phyloP scores from a whole-genome alignment of 1,140 invertebrate genomes.

The Microplitis mediator region DNA sequence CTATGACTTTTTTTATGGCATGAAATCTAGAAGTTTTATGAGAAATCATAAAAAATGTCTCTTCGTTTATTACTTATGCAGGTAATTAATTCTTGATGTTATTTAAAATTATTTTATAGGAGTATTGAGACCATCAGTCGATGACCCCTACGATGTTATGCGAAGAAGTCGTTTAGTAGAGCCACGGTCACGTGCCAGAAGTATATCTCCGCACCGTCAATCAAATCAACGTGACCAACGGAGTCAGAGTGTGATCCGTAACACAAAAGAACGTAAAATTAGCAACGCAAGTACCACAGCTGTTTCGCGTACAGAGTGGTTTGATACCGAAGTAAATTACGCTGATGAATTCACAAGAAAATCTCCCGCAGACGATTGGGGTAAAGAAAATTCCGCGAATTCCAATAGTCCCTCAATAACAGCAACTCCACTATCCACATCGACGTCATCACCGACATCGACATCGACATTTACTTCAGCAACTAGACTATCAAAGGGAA shows the following conservation, averaged over 20 bases:
- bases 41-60: too few relatives aligned
- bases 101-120: slow-evolving; percentile 36
- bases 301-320: slow-evolving; percentile 51
- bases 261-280: slow-evolving; percentile 40
- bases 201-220: slow-evolving; percentile 65
- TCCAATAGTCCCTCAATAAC: background rate
- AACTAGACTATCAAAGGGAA: slow-evolving; percentile 12
- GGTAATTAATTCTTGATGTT: too few relatives aligned
- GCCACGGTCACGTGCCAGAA: slow-evolving; percentile 67
- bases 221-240: slow-evolving; percentile 60
- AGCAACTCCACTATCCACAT: slow-evolving; percentile 12
- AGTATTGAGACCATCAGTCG: slow-evolving; percentile 49
- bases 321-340: slow-evolving; percentile 40
- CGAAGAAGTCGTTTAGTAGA: slow-evolving; percentile 73
- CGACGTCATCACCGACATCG: slow-evolving; percentile 30
- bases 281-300: slow-evolving; percentile 31
- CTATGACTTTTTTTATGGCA: too few relatives aligned
- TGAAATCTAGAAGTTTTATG: too few relatives aligned
- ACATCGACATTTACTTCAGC: slow-evolving; percentile 27
- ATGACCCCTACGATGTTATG: slow-evolving; percentile 82
- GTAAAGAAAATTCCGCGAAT: slow-evolving; percentile 21
- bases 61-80: too few relatives aligned
- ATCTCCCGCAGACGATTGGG: slow-evolving; percentile 37
- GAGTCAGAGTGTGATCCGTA: slow-evolving; percentile 64
- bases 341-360: slow-evolving; percentile 26